Base-by-base conservation (phyloP, 2,888 invertebrate species). In the Doris montereyensis region DNA sequence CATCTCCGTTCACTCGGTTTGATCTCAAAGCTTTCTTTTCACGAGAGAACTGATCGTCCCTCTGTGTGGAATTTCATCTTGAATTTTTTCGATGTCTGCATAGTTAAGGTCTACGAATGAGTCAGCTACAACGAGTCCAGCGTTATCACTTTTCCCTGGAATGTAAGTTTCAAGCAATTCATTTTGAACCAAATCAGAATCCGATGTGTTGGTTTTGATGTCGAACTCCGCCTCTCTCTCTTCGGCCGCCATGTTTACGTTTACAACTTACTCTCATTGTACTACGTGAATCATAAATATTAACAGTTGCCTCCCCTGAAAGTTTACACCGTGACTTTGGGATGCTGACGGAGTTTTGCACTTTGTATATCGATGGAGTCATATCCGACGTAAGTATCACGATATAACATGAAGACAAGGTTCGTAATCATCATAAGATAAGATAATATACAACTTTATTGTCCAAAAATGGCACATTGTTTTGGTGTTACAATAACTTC, bases 111-210 rank as follows among this genome's bases (percentile, higher is more conserved):
- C 88, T 81, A 89, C 90, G 80, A 87, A 89, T 8, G 88, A 88
- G 79, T 90, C 89, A 60, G 87, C 83, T 13, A 95, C 94, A 75
- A 95, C 94, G 60, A 96, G 92, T 90, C 95, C 94, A 86, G 94
- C 94, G 89, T 95, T 95, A 28, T 92, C 88, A 67, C 93, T 93
- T 74, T 94, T 94, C 30, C 94, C 94, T 24, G 94, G 94, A 60
- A 76, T 75, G 35, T 85, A 83, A 70, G 86, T 86, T 83, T 89
- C 89, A 10, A 84, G 81, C 60, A 88, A 85, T 81, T 87, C 87
- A 57, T 81, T 85, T 57, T 85, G 84, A 73, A 84, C 85, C 32
- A 85, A 83, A 70, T 86, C 86, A 52, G 82, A 84, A 32, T 79
- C 79, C 13, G 79, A 71, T 35, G 76, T 76, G 30, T 81, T 79